These are phyloP conservation scores for Tubulanus polymorphus DNA, from an alignment of 2,888 invertebrate genomes.

Conservation along the genomic window DNA sequence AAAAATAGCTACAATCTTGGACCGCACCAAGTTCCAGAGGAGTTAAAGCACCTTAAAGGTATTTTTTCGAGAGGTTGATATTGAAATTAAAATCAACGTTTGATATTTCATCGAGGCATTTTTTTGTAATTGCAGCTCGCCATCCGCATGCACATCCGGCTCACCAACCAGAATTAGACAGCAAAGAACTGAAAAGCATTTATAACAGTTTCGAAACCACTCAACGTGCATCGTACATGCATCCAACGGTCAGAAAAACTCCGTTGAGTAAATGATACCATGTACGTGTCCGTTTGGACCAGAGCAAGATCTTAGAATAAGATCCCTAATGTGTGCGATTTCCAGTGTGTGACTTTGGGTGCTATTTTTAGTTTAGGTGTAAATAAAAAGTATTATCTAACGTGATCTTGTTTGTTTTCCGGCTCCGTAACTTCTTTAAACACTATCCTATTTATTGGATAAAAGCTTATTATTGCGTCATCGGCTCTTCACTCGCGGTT, in stretches of 20 bases:
- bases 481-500: too few species aligned
- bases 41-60: constrained; percentile 44
- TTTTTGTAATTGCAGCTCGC: constrained; percentile 25
- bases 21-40: constrained; percentile 35
- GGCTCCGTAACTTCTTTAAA: too few species aligned
- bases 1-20: constrained; percentile 31
- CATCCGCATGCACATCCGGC: constrained; percentile 41
- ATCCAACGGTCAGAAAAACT: constrained; percentile 30
- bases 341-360: too few species aligned
- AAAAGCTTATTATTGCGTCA: too few species aligned
- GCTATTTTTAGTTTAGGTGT: too few species aligned
- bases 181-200: constrained; percentile 25
- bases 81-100: not conserved
- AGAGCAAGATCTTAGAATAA: too few species aligned
- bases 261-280: too few species aligned
- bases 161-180: constrained; percentile 49
- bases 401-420: too few species aligned
- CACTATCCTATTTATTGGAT: too few species aligned
- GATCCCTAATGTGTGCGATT: too few species aligned
- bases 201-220: constrained; percentile 50
- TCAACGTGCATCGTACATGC: constrained; percentile 37
- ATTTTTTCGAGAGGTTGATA: not conserved
- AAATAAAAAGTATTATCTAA: too few species aligned
- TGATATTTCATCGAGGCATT: not conserved
- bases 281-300: too few species aligned